Conservation (phyloP, 2,797 vertebrate genomes). For the Typhlichthys subterraneus region DNA sequence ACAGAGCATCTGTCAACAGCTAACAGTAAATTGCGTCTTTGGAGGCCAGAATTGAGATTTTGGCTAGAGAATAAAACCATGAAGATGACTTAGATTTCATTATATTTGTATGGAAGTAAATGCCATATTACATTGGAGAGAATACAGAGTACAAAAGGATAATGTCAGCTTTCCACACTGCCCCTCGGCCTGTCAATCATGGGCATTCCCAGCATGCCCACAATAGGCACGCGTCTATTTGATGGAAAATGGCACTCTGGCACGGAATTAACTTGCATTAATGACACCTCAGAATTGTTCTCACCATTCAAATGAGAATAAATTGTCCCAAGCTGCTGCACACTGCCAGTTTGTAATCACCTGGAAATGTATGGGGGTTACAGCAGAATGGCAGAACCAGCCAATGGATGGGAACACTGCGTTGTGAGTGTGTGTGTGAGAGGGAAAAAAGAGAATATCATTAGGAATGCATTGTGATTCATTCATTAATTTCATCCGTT, state of each 20-base stretch:
- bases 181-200: conserved; percentile 62
- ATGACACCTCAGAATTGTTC: conserved; percentile 46
- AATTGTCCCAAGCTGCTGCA: conserved; percentile 46
- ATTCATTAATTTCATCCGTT: no score
- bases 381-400: conserved; percentile 9
- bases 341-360: conserved; percentile 22
- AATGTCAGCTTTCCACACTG: conserved; percentile 51
- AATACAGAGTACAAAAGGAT: conserved; percentile 36
- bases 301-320: conserved; percentile 54
- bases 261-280: conserved; percentile 61
- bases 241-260: conserved; percentile 59
- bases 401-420: conserved; percentile 7
- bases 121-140: conserved; percentile 8
- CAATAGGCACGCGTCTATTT: conserved; percentile 48
- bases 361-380: conserved; percentile 16
- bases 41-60: neutral
- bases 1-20: neutral
- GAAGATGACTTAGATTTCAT: neutral
- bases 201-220: conserved; percentile 22
- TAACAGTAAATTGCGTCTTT: neutral
- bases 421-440: conserved; percentile 5
- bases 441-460: neutral
- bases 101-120: conserved; percentile 22
- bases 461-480: no score
- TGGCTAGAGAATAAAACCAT: no score